These are phyloP conservation scores for Timema cristinae DNA, from an alignment of 2,888 invertebrate genomes.

Conservation along the genomic window DNA sequence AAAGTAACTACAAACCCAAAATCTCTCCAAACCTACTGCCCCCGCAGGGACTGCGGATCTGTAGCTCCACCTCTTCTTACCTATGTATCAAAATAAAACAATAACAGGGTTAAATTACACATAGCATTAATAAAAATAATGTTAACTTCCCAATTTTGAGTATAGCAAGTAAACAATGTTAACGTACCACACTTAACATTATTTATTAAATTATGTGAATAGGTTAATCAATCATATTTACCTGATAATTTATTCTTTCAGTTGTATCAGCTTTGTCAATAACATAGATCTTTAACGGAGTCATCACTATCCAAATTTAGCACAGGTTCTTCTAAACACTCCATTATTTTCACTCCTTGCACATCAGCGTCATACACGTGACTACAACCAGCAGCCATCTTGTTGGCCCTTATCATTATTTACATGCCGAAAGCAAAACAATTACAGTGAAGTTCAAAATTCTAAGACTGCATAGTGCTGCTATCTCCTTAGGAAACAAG, in stretches of 20 bases:
- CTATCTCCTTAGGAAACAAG: background rate
- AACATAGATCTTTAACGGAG: slow-evolving; percentile 1
- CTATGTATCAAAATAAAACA: too few relatives aligned
- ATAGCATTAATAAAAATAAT: background rate
- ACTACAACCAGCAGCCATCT: background rate
- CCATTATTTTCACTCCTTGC: background rate
- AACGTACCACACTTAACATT: background rate
- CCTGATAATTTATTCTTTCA: background rate
- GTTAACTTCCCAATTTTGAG: background rate
- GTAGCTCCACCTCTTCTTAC: too few relatives aligned
- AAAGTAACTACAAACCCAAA: background rate
- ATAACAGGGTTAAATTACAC: too few relatives aligned
- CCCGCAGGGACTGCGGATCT: background rate
- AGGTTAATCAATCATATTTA: background rate
- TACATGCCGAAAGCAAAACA: background rate
- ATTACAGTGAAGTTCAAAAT: background rate
- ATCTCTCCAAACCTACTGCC: background rate
- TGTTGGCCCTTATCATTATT: slow-evolving; percentile 2
- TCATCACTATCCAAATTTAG: background rate
- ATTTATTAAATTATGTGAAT: background rate
- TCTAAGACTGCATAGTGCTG: background rate
- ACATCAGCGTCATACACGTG: background rate
- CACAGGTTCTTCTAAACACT: slow-evolving; percentile 4
- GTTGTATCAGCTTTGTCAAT: background rate
- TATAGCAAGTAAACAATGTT: slow-evolving; percentile 8